Conservation (phyloP, 2,888 invertebrate species). For the Lasioglossum vierecki region DNA sequence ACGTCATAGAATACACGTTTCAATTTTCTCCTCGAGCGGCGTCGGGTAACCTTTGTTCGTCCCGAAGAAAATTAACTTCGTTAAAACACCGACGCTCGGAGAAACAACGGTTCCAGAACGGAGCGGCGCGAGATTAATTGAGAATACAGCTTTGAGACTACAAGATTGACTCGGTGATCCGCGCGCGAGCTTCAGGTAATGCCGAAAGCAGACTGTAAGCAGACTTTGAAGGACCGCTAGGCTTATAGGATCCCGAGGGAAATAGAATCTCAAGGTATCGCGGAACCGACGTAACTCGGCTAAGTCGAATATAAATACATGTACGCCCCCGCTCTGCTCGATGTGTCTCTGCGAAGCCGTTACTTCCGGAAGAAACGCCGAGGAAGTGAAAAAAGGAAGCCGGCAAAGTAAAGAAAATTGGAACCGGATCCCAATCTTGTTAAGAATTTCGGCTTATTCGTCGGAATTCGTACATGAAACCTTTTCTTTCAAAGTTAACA, state of each 20-base stretch:
- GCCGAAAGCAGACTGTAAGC: conserved; percentile 42
- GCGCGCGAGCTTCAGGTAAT: conserved; percentile 35
- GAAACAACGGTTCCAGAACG: conserved; percentile 33
- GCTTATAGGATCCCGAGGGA: conserved; percentile 56
- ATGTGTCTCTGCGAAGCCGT: neutral
- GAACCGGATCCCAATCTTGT: neutral
- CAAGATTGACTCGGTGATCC: conserved; percentile 45
- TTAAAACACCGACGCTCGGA: conserved; percentile 35
- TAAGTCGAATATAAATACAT: conserved; percentile 39
- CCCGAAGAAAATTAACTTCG: conserved; percentile 45
- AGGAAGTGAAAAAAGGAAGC: neutral
- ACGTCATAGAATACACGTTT: conserved; percentile 33
- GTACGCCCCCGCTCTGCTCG: neutral
- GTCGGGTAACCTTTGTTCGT: conserved; percentile 9
- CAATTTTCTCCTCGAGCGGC: conserved; percentile 25
- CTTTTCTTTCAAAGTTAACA: neutral
- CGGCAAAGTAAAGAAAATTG: neutral
- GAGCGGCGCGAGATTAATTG: conserved; percentile 45
- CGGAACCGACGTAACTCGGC: conserved; percentile 15
- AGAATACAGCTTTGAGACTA: conserved; percentile 47
- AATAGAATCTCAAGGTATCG: conserved; percentile 39
- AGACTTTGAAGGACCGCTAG: conserved; percentile 62
- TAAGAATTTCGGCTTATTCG: neutral
- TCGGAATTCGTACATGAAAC: neutral
- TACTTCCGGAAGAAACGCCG: conserved; percentile 3